Percentiles rank a stretch among this genome's conserved stretches.
phyloP scores from a whole-genome alignment of 2,797 vertebrate species.

The Centropyge bicolor region DNA sequence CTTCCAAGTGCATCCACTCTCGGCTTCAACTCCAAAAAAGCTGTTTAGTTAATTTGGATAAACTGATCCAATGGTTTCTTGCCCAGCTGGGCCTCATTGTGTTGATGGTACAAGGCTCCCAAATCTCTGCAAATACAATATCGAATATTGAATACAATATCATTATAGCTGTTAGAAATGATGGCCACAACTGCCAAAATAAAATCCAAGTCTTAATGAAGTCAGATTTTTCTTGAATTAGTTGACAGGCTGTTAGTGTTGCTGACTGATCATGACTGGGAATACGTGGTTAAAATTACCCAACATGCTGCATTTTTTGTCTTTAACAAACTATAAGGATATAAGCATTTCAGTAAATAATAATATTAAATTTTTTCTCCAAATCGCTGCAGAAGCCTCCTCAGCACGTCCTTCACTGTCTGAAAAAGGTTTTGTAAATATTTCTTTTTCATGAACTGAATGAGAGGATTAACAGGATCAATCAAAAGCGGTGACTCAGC shows the following conservation, averaged over 20 bases:
- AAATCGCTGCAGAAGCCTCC: neutral
- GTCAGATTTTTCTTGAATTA: neutral
- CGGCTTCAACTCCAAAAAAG: neutral
- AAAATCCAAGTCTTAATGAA: neutral
- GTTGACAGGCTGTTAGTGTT: neutral
- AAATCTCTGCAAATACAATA: neutral
- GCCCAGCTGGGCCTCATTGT: neutral
- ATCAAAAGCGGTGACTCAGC: conserved; percentile 10
- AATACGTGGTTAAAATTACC: neutral
- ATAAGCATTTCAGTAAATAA: neutral
- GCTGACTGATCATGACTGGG: neutral
- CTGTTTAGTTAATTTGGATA: neutral
- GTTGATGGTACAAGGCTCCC: neutral
- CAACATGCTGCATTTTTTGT: neutral
- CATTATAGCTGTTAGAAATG: neutral
- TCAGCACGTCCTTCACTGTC: neutral
- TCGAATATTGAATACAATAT: neutral
- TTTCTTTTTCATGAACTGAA: conserved; percentile 12
- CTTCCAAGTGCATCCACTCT: neutral
- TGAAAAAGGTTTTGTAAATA: neutral
- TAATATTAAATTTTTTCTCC: neutral
- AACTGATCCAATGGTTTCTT: neutral
- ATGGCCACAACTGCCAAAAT: neutral
- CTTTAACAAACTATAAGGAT: neutral
- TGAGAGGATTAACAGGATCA: conserved; percentile 8